These are phyloP conservation scores for Orgyia antiqua DNA, from an alignment of 2,888 invertebrate genomes.

Conservation along the genomic window DNA sequence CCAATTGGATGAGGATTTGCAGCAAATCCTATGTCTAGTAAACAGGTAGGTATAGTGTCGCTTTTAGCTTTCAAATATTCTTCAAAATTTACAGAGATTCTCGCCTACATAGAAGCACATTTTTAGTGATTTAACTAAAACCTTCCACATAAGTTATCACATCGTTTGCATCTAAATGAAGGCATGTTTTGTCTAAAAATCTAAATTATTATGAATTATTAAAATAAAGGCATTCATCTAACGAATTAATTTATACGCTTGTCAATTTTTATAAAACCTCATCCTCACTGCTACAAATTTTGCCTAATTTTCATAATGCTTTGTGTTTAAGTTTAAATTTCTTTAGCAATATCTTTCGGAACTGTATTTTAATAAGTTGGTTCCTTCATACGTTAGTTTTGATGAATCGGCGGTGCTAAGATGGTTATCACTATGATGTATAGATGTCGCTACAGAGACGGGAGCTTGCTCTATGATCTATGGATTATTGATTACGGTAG, in stretches of 20 bases:
- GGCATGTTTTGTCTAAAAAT: background rate
- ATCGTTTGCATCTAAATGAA: no score
- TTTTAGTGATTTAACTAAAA: no score
- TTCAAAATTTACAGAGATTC: no score
- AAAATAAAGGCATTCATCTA: conserved; percentile 4
- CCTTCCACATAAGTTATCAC: no score
- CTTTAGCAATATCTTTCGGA: conserved; percentile 1
- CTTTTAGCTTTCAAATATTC: no score
- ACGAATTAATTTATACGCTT: conserved; percentile 12
- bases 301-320: background rate
- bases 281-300: background rate
- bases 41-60: no score
- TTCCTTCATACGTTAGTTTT: conserved; percentile 20
- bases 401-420: conserved; percentile 25
- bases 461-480: conserved; percentile 9
- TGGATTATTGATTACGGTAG: conserved; percentile 15
- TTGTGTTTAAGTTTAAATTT: conserved; percentile 1
- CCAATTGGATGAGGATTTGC: no score
- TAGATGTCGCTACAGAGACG: conserved; percentile 31
- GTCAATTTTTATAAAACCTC: conserved; percentile 11
- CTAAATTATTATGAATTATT: background rate
- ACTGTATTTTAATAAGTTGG: conserved; percentile 4
- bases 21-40: no score
- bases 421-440: conserved; percentile 41
- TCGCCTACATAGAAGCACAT: no score